Conservation (phyloP, 2,797 vertebrate genomes). For the Morelia viridis region DNA sequence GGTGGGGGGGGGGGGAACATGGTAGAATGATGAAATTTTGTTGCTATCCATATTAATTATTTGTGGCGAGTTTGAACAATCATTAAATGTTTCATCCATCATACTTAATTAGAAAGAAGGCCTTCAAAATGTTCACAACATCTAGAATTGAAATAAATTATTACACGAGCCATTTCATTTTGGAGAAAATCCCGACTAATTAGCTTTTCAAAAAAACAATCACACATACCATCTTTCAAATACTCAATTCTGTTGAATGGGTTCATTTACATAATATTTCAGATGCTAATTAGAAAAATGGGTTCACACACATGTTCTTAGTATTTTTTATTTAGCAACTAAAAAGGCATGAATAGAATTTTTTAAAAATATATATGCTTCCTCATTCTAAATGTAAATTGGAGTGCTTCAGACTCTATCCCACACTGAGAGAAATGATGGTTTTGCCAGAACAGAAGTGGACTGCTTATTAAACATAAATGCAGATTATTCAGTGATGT, state of each 20-base stretch:
- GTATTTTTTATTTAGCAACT: neutral
- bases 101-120: slow-evolving; percentile 2
- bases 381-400: neutral
- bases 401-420: neutral
- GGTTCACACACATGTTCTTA: neutral
- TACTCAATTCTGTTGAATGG: slow-evolving; percentile 12
- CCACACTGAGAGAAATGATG: neutral
- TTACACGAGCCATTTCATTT: neutral
- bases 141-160: slow-evolving; percentile 25
- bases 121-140: slow-evolving; percentile 22
- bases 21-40: neutral
- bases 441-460: neutral
- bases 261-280: neutral
- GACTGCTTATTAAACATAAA: neutral
- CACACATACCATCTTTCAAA: neutral
- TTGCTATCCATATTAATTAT: neutral
- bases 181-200: slow-evolving; percentile 4
- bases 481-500: neutral
- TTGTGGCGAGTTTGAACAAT: neutral
- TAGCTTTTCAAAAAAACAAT: neutral
- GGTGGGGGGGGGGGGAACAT: neutral
- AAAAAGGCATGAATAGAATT: neutral
- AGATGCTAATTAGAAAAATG: slow-evolving; percentile 10
- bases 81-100: slow-evolving; percentile 12
- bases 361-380: neutral